These are phyloP conservation scores for Mythimna lalbum DNA, from an alignment of 2,888 invertebrate genomes.

Conservation along the genomic window DNA sequence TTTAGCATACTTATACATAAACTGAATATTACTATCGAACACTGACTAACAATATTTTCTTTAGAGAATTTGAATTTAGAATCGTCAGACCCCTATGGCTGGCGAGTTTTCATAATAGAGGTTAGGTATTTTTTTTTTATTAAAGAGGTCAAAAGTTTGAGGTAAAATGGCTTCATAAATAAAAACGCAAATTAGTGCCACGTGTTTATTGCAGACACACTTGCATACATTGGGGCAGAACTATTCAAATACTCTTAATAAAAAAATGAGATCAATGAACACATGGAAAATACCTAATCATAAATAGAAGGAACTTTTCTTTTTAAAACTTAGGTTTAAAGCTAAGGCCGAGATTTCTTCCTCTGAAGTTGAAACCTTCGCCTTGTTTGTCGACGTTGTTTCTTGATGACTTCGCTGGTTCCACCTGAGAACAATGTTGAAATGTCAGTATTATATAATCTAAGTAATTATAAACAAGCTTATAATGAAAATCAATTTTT, in stretches of 20 bases:
- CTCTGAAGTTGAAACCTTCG: constrained; percentile 80
- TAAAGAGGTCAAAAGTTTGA: background rate
- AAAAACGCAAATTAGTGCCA: constrained; percentile 57
- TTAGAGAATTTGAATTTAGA: background rate
- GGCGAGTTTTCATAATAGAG: too few species aligned
- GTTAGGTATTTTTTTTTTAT: too few species aligned
- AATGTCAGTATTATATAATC: background rate
- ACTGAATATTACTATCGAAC: too few species aligned
- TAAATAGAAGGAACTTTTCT: constrained; percentile 4
- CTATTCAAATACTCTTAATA: constrained; percentile 59
- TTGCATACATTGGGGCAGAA: constrained; percentile 76
- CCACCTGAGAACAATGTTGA: constrained; percentile 76
- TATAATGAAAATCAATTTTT: too few species aligned
- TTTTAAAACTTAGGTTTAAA: constrained; percentile 83
- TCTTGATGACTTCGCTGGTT: constrained; percentile 78
- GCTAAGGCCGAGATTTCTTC: constrained; percentile 78
- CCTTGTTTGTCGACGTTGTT: constrained; percentile 73
- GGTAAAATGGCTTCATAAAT: constrained; percentile 9
- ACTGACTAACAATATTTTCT: background rate
- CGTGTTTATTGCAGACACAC: constrained; percentile 78
- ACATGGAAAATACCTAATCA: constrained; percentile 70
- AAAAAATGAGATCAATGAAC: constrained; percentile 63
- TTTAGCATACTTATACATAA: too few species aligned
- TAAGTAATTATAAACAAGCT: too few species aligned
- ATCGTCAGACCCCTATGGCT: background rate